phyloP scores from a whole-genome alignment of 2,888 invertebrate species.

The Papilio demoleus region DNA sequence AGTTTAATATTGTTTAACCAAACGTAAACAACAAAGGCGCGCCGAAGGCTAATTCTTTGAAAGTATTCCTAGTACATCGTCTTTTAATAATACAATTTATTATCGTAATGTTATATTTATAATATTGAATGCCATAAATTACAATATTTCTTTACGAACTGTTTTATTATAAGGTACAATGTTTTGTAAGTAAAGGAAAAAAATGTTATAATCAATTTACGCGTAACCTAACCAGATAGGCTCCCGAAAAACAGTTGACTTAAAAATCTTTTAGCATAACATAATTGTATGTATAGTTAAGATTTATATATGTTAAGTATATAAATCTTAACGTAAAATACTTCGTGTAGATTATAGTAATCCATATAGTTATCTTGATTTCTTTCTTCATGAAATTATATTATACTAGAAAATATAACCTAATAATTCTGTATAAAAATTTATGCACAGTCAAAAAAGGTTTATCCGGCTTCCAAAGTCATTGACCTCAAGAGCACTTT shows the following conservation, averaged over 20 bases:
- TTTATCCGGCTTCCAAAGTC: not conserved
- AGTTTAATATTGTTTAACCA: constrained; percentile 1
- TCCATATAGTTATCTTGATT: too few species aligned
- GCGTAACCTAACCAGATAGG: too few species aligned
- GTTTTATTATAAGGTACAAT: not conserved
- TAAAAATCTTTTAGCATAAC: too few species aligned
- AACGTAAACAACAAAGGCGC: not conserved
- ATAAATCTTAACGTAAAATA: too few species aligned
- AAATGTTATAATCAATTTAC: too few species aligned
- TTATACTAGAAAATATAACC: not conserved
- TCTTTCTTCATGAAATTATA: too few species aligned
- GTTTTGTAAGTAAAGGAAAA: not conserved
- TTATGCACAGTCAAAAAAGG: not conserved
- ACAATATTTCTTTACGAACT: not conserved
- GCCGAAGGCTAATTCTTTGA: constrained; percentile 17
- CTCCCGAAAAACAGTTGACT: too few species aligned
- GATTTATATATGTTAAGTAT: too few species aligned
- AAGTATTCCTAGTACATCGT: constrained; percentile 5
- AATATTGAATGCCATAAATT: not conserved
- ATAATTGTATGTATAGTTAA: too few species aligned
- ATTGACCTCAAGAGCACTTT: not conserved
- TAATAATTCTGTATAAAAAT: not conserved
- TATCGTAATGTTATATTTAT: not conserved
- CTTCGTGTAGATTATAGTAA: too few species aligned
- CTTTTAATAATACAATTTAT: constrained; percentile 2